phyloP scores from a whole-genome alignment of 2,113 vertebrate species.

The Odobenus rosmarus region DNA sequence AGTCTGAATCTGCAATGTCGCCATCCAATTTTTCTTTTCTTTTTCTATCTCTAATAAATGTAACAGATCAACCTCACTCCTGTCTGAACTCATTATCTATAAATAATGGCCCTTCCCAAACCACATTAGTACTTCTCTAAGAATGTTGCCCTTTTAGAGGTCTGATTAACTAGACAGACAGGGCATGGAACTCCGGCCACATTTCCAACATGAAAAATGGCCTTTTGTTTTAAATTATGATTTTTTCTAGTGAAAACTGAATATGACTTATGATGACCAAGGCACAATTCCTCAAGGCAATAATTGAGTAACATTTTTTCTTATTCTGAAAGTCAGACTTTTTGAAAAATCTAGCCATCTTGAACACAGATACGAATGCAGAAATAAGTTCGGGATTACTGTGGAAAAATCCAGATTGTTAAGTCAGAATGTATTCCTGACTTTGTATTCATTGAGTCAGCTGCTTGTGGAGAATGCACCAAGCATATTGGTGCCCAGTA shows the following conservation, averaged over 20 bases:
- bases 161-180: conserved; percentile 68
- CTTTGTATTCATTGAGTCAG: background rate
- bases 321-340: background rate
- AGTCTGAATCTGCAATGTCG: background rate
- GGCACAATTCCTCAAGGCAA: background rate
- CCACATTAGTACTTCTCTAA: background rate
- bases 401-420: background rate
- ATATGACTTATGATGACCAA: background rate
- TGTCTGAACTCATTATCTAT: background rate
- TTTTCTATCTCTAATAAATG: conserved; percentile 35
- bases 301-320: background rate
- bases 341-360: background rate
- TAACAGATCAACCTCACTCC: background rate
- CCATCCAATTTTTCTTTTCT: background rate
- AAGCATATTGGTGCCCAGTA: background rate
- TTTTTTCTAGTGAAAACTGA: background rate
- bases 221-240: conserved; percentile 1
- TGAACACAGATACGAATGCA: background rate
- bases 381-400: background rate
- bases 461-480: no score
- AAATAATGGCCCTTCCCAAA: background rate
- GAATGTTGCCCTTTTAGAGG: conserved; percentile 42
- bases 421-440: background rate
- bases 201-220: background rate
- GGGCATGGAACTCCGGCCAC: background rate